phyloP scores from a whole-genome alignment of 2,113 vertebrate species.

The Mormoops blainvillei region DNA sequence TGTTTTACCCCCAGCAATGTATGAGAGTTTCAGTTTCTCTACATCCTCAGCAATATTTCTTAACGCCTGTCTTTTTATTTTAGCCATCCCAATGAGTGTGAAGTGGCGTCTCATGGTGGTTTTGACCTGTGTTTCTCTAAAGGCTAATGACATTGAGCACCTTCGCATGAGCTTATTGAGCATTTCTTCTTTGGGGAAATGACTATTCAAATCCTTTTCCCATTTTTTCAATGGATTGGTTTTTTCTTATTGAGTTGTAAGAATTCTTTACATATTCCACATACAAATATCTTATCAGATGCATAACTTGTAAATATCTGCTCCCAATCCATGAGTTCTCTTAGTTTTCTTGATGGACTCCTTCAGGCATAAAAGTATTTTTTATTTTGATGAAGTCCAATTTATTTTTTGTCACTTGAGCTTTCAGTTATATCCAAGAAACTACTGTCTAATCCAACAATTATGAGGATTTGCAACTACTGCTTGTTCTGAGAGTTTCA shows the following conservation, averaged over 20 bases:
- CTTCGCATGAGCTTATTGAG: background rate
- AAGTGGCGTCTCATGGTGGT: background rate
- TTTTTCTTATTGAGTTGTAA: background rate
- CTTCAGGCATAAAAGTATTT: background rate
- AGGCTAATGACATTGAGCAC: background rate
- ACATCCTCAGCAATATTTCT: background rate
- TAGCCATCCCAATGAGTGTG: background rate
- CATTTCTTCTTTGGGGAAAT: background rate
- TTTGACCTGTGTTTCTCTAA: background rate
- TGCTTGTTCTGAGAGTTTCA: background rate
- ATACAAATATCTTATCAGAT: background rate
- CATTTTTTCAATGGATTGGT: background rate
- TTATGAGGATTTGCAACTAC: background rate
- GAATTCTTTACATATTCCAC: background rate
- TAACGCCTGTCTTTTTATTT: background rate
- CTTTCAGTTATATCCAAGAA: background rate
- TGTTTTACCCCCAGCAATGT: background rate
- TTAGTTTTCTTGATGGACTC: background rate
- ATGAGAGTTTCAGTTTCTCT: background rate
- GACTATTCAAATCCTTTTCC: background rate
- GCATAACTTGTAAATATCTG: background rate
- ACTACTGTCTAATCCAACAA: background rate
- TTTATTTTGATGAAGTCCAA: background rate
- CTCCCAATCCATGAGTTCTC: background rate
- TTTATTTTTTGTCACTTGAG: background rate